Base-by-base conservation (phyloP, 2,888 invertebrate species). In the Keiferia lycopersicella region DNA sequence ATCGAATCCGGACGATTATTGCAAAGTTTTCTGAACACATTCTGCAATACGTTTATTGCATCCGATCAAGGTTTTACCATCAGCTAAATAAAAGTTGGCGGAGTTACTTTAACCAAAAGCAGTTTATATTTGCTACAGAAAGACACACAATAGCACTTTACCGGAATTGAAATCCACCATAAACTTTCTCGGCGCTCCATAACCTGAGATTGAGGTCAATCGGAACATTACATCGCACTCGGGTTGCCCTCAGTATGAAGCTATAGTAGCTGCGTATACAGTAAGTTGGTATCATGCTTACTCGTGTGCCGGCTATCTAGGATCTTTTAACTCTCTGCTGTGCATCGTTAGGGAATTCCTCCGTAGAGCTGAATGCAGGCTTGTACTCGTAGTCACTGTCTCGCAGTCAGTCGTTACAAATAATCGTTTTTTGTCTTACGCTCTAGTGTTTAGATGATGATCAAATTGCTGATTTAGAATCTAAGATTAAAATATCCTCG, bases 1-100 rank as follows among this genome's bases (percentile, higher is more conserved):
- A 80, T 81, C 78, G 81, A 82, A 84, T 80, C 73, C 73, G 67
- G 80, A 79, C 79, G 76, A 80, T 82, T 86, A 86, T 83, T 83
- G 84, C 83, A 80, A 81, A 86, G 85, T 74, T 74, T 80, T 80
- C 45, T 48, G 59, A 59, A 20, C 4, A 41, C 26, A 51, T 62
- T 57, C 73, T 75, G 71, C 67, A 26, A 4, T 6, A 69, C 73
- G 75, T 81, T 81, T 81, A 80, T 75, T 75, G 71, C 72, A 66
- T 62, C 71, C 72, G 8, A 51, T 61, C 26, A 16, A 20, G n/a
- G 20, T 48, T 14, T 30, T 48, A n/a, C n/a, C 26, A 2, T 14
- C 26, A 10, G 30, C 22, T 26, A 22, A 30, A 45, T 45, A 22
- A n/a, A n/a, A 7, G 26, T 53, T 26, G 2, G 14, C 11, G 53